These are phyloP conservation scores for Caranx melampygus DNA, from an alignment of 2,113 vertebrate species.

Conservation along the genomic window DNA sequence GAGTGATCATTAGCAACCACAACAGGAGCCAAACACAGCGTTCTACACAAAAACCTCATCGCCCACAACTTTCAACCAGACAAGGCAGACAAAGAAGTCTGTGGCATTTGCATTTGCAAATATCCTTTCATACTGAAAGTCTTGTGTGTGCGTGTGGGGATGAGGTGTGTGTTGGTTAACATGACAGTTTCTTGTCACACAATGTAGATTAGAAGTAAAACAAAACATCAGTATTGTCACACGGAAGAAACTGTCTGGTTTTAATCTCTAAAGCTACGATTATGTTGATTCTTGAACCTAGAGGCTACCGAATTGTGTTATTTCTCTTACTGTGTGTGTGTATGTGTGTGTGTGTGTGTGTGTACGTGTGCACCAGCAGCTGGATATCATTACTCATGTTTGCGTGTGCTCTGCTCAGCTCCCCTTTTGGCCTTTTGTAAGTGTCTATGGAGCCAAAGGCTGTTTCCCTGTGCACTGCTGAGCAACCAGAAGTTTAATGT, in stretches of 20 bases:
- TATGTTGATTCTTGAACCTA: constrained; percentile 19
- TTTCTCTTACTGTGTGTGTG: constrained; percentile 12
- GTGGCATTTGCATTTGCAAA: constrained; percentile 22
- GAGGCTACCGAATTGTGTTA: constrained; percentile 31
- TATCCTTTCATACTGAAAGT: background rate
- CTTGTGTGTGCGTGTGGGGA: background rate
- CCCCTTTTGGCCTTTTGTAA: constrained; percentile 70
- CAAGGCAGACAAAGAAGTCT: background rate
- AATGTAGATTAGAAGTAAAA: background rate
- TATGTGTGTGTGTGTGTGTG: constrained; percentile 13
- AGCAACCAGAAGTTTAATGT: constrained; percentile 69
- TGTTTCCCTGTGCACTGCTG: constrained; percentile 56
- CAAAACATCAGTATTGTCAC: background rate
- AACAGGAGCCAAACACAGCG: background rate
- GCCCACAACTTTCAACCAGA: constrained; percentile 21
- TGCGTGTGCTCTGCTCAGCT: constrained; percentile 56
- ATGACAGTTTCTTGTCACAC: background rate
- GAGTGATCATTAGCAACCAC: constrained; percentile 8
- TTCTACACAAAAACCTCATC: constrained; percentile 16
- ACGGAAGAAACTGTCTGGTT: background rate
- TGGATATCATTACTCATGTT: constrained; percentile 75
- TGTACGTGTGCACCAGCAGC: constrained; percentile 51
- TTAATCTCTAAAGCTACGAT: constrained; percentile 11
- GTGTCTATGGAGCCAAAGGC: constrained; percentile 59
- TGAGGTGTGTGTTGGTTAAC: background rate